Evolutionary conservation across 2,113 vertebrate species (phyloP).

Genomic region (Felis chaus): DNA sequence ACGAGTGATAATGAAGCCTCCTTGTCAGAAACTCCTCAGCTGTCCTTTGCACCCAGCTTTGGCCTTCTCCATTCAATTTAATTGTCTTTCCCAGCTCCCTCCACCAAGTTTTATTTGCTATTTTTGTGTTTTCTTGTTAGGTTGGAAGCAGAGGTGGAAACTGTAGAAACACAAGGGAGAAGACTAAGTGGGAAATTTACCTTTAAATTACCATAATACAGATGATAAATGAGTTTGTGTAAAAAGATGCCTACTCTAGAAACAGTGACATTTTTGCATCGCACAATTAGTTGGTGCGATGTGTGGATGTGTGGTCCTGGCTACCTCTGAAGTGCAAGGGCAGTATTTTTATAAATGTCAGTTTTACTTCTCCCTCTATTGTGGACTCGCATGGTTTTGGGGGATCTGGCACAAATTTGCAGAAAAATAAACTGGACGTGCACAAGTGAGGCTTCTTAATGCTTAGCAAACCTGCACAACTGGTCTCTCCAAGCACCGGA

Average conservation of each 20-base stretch:
- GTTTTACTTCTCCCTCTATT: constrained; percentile 22
- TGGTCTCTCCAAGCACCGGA: not conserved
- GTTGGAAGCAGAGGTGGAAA: not conserved
- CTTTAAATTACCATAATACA: constrained; percentile 68
- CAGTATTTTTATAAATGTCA: constrained; percentile 72
- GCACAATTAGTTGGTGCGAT: constrained; percentile 46
- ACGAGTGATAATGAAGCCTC: constrained; percentile 78
- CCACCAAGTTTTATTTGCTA: not conserved
- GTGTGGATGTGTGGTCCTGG: not conserved
- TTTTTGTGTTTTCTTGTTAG: constrained; percentile 9
- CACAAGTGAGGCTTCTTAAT: constrained; percentile 8
- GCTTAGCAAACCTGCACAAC: constrained; percentile 52
- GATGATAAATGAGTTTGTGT: constrained; percentile 74
- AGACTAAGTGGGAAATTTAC: constrained; percentile 47
- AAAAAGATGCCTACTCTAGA: constrained; percentile 66
- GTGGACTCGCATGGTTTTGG: not conserved
- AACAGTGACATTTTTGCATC: constrained; percentile 54
- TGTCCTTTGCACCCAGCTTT: constrained; percentile 47
- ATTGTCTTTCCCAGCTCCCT: constrained; percentile 44
- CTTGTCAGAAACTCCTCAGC: constrained; percentile 74
- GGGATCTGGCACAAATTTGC: constrained; percentile 5
- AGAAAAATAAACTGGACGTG: not conserved
- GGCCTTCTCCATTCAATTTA: constrained; percentile 46
- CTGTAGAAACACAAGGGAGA: constrained; percentile 11
- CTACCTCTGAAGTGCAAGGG: constrained; percentile 47